Percentiles rank a stretch among this genome's conserved stretches.
Conservation (phyloP, 2,797 vertebrate species). For the Allenopithecus nigroviridis region DNA sequence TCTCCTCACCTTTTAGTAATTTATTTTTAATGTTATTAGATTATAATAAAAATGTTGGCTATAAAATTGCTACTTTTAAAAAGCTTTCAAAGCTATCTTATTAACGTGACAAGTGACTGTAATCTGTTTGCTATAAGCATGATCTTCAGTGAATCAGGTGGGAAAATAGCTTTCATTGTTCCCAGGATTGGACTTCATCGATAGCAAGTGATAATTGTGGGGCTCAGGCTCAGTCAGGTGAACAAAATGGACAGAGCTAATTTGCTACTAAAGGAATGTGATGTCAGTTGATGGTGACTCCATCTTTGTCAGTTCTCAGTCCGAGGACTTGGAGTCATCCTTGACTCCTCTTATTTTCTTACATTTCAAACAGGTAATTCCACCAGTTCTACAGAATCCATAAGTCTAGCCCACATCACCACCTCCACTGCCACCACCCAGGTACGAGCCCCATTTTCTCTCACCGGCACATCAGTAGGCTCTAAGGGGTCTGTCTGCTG, state of each 20-base stretch:
- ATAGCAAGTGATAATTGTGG: neutral
- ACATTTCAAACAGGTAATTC: neutral
- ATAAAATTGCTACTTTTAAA: neutral
- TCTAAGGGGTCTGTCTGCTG: neutral
- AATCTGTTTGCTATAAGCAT: neutral
- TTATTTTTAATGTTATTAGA: conserved; percentile 32
- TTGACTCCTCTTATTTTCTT: neutral
- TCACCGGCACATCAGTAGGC: neutral
- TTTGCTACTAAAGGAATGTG: neutral
- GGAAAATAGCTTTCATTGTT: neutral
- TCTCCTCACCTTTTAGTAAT: neutral
- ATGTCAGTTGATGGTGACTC: too few relatives aligned
- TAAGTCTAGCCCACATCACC: neutral
- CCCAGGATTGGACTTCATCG: neutral
- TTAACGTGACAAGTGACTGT: neutral
- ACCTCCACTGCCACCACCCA: neutral
- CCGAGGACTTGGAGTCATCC: neutral
- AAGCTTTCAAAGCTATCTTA: neutral
- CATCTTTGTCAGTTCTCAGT: neutral
- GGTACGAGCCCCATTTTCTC: neutral
- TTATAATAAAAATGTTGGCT: neutral
- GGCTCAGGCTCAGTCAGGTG: neutral
- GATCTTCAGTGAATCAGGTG: neutral
- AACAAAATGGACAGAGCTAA: neutral
- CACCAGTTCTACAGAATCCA: neutral